Evolutionary conservation across 1,140 invertebrate genomes (phyloP).

Genomic region (Ceratitis capitata): DNA sequence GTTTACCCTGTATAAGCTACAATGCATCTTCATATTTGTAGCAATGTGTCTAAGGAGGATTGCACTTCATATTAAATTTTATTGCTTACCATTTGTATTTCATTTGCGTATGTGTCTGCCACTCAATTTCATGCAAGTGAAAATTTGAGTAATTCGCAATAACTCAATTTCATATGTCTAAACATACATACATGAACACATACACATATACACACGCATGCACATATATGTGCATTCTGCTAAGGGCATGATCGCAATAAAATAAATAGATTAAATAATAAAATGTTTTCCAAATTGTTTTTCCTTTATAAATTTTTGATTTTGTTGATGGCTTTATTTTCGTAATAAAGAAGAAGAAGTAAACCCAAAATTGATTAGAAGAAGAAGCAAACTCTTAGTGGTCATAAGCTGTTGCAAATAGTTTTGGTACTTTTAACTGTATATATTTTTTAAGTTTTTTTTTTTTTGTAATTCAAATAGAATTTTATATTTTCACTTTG

Average conservation of each 20-base stretch:
- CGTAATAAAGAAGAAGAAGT: too few relatives aligned
- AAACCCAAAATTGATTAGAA: too few relatives aligned
- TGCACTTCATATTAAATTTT: background rate
- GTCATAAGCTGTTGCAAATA: background rate
- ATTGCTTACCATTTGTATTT: background rate
- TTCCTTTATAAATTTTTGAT: background rate
- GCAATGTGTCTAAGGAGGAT: background rate
- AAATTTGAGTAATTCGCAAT: slow-evolving; percentile 34
- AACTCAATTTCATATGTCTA: background rate
- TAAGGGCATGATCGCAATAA: background rate
- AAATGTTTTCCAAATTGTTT: background rate
- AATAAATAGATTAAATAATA: background rate
- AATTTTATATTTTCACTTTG: background rate
- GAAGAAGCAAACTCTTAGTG: too few relatives aligned
- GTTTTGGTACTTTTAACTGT: background rate
- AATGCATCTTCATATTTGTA: background rate
- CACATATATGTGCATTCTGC: background rate
- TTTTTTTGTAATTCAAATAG: background rate
- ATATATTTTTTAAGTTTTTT: too few relatives aligned
- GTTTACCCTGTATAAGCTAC: too few relatives aligned
- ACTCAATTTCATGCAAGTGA: slow-evolving; percentile 25
- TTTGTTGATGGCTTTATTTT: too few relatives aligned
- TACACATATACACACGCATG: background rate
- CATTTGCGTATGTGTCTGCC: background rate
- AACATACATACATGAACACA: too few relatives aligned